Evolutionary conservation across 1,140 invertebrate genomes (phyloP).

Genomic region (Cephus cinctus): DNA sequence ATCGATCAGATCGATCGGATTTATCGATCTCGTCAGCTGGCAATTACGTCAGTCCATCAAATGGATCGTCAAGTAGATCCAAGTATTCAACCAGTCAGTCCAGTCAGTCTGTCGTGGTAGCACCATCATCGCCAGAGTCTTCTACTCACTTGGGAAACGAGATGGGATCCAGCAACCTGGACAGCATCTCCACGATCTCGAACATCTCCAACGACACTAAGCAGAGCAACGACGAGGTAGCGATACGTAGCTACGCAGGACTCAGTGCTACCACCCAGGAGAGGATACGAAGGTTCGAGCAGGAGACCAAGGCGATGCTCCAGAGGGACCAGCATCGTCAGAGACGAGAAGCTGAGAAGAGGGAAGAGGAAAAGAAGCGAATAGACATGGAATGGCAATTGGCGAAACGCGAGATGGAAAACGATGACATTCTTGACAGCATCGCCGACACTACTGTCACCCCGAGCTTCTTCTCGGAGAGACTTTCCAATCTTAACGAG

Average conservation of each 20-base stretch:
- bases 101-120: background rate
- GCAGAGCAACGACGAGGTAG: constrained; percentile 54
- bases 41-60: constrained; percentile 16
- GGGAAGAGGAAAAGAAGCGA: constrained; percentile 58
- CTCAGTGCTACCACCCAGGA: constrained; percentile 63
- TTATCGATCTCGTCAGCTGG: constrained; percentile 10
- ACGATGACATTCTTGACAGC: constrained; percentile 61
- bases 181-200: constrained; percentile 42
- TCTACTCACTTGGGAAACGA: no score
- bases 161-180: constrained; percentile 26
- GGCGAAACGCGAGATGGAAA: constrained; percentile 66
- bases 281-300: constrained; percentile 68
- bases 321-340: constrained; percentile 56
- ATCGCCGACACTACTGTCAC: constrained; percentile 53
- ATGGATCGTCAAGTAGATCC: constrained; percentile 22
- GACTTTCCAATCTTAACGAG: constrained; percentile 35
- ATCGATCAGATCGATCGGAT: constrained; percentile 18
- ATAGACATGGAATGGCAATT: constrained; percentile 63
- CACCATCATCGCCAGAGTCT: no score
- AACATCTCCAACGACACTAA: constrained; percentile 44
- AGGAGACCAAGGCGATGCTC: constrained; percentile 71
- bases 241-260: constrained; percentile 61
- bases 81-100: constrained; percentile 27
- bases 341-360: constrained; percentile 49
- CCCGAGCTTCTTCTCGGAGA: constrained; percentile 26